Conservation (phyloP, 2,797 vertebrate genomes). For the Carcharodon carcharias region DNA sequence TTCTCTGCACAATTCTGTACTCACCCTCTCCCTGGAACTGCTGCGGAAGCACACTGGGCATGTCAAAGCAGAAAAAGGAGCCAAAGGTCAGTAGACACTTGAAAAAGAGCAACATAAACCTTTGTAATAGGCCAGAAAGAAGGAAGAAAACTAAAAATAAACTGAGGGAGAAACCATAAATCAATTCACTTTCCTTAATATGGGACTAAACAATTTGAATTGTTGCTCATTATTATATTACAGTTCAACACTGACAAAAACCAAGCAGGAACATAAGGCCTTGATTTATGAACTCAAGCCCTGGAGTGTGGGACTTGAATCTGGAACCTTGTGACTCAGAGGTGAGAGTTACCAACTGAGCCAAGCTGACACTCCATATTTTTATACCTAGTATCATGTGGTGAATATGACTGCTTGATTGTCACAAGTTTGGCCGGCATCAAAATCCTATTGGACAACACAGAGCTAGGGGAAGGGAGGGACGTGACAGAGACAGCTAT, state of each 20-base stretch:
- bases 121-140: conserved; percentile 57
- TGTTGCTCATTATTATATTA: not conserved
- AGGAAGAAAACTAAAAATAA: not conserved
- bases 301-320: too few species aligned
- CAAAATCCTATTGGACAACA: too few species aligned
- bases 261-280: not conserved
- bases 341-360: too few species aligned
- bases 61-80: conserved; percentile 76
- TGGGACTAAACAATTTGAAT: too few species aligned
- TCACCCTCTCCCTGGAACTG: conserved; percentile 68
- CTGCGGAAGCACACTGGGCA: conserved; percentile 71
- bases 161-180: not conserved
- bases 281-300: too few species aligned
- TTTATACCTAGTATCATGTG: too few species aligned
- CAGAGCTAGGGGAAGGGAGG: too few species aligned
- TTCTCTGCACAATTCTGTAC: conserved; percentile 37
- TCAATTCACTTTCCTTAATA: not conserved
- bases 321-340: too few species aligned
- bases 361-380: too few species aligned
- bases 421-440: too few species aligned
- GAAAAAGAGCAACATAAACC: conserved; percentile 73
- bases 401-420: too few species aligned
- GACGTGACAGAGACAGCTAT: too few species aligned
- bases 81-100: conserved; percentile 72
- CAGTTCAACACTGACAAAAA: not conserved